Percentiles rank a stretch among this genome's conserved stretches.
phyloP scores from a whole-genome alignment of 1,140 invertebrate species.

The Mercenaria mercenaria region DNA sequence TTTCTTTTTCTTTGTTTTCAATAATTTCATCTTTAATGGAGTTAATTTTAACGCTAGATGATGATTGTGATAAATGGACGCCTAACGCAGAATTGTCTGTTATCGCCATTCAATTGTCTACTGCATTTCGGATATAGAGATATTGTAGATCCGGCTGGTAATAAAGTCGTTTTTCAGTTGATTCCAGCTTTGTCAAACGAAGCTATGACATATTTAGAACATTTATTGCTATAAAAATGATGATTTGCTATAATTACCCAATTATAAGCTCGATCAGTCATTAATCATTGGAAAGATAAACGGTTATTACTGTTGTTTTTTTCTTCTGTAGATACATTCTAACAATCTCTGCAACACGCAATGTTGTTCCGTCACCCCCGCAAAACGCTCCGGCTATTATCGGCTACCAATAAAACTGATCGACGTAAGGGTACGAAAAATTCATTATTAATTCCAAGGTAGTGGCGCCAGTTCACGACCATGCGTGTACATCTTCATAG shows the following conservation, averaged over 20 bases:
- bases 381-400: background rate
- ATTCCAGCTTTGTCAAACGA: background rate
- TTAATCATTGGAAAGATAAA: slow-evolving; percentile 9
- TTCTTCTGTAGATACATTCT: background rate
- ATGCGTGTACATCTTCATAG: background rate
- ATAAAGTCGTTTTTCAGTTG: too few species aligned
- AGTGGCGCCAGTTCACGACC: background rate
- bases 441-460: background rate
- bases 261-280: background rate
- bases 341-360: slow-evolving; percentile 13
- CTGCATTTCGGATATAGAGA: too few species aligned
- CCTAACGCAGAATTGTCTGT: too few species aligned
- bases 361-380: slow-evolving; percentile 19
- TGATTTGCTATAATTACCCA: slow-evolving; percentile 23
- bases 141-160: background rate
- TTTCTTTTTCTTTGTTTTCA: too few species aligned
- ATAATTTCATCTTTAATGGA: too few species aligned
- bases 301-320: background rate
- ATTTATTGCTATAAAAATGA: slow-evolving; percentile 6
- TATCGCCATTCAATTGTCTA: too few species aligned
- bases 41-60: too few species aligned
- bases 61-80: too few species aligned
- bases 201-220: background rate
- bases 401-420: slow-evolving; percentile 23
- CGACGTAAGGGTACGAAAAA: too few species aligned